Conservation (phyloP, 2,113 vertebrate species). For the Neofelis nebulosa region DNA sequence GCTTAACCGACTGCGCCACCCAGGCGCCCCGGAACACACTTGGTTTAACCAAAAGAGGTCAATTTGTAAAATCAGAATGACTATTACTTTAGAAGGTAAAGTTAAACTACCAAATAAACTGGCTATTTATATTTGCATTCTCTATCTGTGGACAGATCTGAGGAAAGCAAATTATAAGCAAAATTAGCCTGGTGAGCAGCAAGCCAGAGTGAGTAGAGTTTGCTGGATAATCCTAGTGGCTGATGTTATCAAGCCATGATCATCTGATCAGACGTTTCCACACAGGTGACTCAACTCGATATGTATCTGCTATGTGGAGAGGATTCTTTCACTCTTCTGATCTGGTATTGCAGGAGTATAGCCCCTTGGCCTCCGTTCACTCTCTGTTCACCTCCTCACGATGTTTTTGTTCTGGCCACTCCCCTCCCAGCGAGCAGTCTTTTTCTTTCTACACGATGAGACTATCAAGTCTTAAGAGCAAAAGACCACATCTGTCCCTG, state of each 20-base stretch:
- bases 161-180: not conserved
- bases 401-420: not conserved
- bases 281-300: not conserved
- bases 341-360: not conserved
- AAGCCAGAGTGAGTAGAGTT: not conserved
- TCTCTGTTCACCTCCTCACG: not conserved
- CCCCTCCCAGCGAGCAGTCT: not conserved
- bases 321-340: not conserved
- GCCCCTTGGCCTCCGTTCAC: not conserved
- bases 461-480: not conserved
- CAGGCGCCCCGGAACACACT: not conserved
- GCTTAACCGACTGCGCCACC: too few relatives aligned
- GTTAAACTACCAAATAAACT: constrained; percentile 1
- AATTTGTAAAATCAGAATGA: constrained; percentile 22
- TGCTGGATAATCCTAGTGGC: not conserved
- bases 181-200: not conserved
- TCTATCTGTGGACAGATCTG: not conserved
- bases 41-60: constrained; percentile 36
- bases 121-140: not conserved
- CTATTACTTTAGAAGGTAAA: constrained; percentile 6
- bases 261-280: not conserved
- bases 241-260: not conserved
- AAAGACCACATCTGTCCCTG: constrained; percentile 3
- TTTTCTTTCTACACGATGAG: not conserved
- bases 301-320: accelerated